Conservation (phyloP, 2,888 invertebrate species). For the Unio delphinus region DNA sequence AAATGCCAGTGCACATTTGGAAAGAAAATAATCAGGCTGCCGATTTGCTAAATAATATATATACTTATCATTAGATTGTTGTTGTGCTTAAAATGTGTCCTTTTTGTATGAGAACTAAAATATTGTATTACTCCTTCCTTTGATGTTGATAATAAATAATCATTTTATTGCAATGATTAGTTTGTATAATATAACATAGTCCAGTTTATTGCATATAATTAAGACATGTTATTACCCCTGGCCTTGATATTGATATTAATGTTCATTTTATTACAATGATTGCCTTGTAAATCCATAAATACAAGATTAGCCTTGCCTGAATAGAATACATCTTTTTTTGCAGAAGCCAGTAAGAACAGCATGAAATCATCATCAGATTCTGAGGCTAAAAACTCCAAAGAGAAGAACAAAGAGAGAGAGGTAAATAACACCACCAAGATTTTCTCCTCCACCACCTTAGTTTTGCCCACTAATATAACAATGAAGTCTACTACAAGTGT, state of each 20-base stretch:
- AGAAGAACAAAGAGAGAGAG: conserved; percentile 26
- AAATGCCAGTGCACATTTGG: no score
- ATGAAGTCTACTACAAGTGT: conserved; percentile 17
- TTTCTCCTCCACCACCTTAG: conserved; percentile 19
- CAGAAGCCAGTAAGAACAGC: conserved; percentile 37
- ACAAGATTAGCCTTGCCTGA: not conserved
- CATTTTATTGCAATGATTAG: no score
- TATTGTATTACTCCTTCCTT: no score
- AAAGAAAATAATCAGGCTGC: no score
- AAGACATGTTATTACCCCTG: no score
- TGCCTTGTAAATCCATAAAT: no score
- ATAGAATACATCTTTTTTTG: not conserved
- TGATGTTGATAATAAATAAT: no score
- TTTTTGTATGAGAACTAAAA: not conserved
- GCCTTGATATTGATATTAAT: no score
- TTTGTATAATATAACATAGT: not conserved
- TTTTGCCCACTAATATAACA: conserved; percentile 4
- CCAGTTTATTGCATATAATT: no score
- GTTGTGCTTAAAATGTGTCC: not conserved
- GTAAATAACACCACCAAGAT: conserved; percentile 33
- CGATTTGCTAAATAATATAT: not conserved
- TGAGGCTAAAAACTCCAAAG: conserved; percentile 30
- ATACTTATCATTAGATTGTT: not conserved
- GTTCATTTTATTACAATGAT: no score
- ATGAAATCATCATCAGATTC: conserved; percentile 34